Conservation (phyloP, 1,140 invertebrate genomes). For the Temnothorax curvispinosus region DNA sequence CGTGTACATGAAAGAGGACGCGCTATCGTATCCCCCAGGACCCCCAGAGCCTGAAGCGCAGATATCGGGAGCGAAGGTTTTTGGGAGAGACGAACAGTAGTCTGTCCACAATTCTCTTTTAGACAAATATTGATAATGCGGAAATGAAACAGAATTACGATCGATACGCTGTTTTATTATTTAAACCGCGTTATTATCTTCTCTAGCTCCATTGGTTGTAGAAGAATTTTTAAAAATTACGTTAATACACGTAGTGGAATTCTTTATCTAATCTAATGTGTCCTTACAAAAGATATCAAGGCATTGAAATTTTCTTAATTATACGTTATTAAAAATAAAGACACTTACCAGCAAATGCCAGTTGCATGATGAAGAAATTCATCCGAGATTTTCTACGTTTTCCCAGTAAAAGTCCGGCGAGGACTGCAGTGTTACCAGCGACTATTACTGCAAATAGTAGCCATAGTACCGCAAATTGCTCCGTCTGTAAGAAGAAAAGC, state of each 20-base stretch:
- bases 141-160: not conserved
- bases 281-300: not conserved
- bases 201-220: not conserved
- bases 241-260: not conserved
- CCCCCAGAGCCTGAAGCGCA: not conserved
- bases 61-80: not conserved
- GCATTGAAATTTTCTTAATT: not conserved
- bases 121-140: not conserved
- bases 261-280: not conserved
- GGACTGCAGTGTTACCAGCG: constrained; percentile 94
- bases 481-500: constrained; percentile 89
- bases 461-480: constrained; percentile 96
- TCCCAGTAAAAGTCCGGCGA: constrained; percentile 93
- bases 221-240: not conserved
- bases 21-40: not conserved
- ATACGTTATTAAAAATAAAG: not conserved
- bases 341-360: constrained; percentile 94
- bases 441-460: constrained; percentile 95
- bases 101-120: not conserved
- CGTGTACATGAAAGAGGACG: constrained; percentile 11
- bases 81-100: not conserved
- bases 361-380: constrained; percentile 98
- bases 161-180: not conserved
- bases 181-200: not conserved
- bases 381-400: constrained; percentile 96